Percentiles rank a stretch among this genome's conserved stretches.
These are phyloP conservation scores for Siphlonurus alternatus DNA, from an alignment of 2,888 invertebrate species.

Conservation along the genomic window DNA sequence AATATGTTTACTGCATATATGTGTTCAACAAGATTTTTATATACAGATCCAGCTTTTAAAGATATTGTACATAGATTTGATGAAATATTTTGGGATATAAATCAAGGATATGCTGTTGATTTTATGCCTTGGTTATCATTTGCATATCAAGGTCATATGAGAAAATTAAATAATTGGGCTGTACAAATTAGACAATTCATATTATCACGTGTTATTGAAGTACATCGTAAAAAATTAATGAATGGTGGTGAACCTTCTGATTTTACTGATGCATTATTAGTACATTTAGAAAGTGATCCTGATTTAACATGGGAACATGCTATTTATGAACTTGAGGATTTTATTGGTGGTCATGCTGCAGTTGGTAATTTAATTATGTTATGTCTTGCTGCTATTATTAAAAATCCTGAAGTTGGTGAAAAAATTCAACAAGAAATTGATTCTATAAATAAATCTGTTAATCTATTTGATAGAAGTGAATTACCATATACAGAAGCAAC, in stretches of 20 bases:
- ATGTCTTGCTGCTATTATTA: slow-evolving; percentile 46
- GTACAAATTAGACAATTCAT: slow-evolving; percentile 55
- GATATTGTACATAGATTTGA: slow-evolving; percentile 56
- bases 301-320: slow-evolving; percentile 60
- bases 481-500: slow-evolving; percentile 72
- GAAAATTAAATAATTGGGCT: slow-evolving; percentile 50
- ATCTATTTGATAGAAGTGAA: slow-evolving; percentile 41
- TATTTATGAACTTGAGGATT: slow-evolving; percentile 70
- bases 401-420: slow-evolving; percentile 34
- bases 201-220: slow-evolving; percentile 47
- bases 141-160: slow-evolving; percentile 49
- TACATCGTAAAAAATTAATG: slow-evolving; percentile 26
- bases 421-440: slow-evolving; percentile 6
- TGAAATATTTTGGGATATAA: slow-evolving; percentile 82
- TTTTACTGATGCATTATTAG: slow-evolving; percentile 61
- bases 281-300: slow-evolving; percentile 45
- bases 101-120: slow-evolving; percentile 65
- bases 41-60: slow-evolving; percentile 48
- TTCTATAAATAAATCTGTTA: background rate
- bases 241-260: slow-evolving; percentile 37
- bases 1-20: slow-evolving; percentile 79
- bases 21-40: slow-evolving; percentile 61
- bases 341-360: slow-evolving; percentile 76
- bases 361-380: slow-evolving; percentile 72
- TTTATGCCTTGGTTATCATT: slow-evolving; percentile 69